Base-by-base conservation (phyloP, 2,888 invertebrate species). In the Andrena hattorfiana region DNA sequence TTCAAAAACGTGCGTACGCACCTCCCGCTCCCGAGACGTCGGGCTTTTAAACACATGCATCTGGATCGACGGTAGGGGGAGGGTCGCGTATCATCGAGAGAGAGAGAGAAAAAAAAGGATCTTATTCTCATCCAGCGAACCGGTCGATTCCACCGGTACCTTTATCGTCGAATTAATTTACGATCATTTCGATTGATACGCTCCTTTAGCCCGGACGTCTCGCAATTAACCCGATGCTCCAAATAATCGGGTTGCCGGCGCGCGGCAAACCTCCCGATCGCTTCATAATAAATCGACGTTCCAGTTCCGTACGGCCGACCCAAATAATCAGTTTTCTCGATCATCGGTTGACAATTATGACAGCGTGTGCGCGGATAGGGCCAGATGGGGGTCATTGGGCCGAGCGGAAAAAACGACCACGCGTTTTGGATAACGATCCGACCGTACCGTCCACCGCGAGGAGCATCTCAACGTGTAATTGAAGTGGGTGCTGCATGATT, bases 261-360 rank as follows among this genome's bases (percentile, higher is more conserved):
- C 62, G 48, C 64, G 28, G 67, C 23, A 48, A 54, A 20, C 56
- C 64, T 60, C 54, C 51, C 73, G 78, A 73, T 82, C 87, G 80
- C 72, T 87, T 82, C 77, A 87, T 87, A 85, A 87, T 84, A 87
- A 87, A 87, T 85, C 85, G 81, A 87, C 75, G 68, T 84, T 77
- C 87, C 87, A 83, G 84, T 87, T 87, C 80, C 85, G 85, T 72
- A 63, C 59, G 64, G 60, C 32, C 78, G 87, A 84, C 87, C 87
- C 77, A 81, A 86, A 87, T 87, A 86, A 76, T 79, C 78, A 56
- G 67, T 83, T 76, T 78, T 68, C 72, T 80, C 75, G 83, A 76
- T 81, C 85, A 30, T 64, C 85, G 56, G 85, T 63, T 87, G 86
- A 87, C 87, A 86, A 86, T 86, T 87, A 87, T 81, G 87, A 87